Conservation (phyloP, 2,888 invertebrate genomes). For the Athalia cordata region DNA sequence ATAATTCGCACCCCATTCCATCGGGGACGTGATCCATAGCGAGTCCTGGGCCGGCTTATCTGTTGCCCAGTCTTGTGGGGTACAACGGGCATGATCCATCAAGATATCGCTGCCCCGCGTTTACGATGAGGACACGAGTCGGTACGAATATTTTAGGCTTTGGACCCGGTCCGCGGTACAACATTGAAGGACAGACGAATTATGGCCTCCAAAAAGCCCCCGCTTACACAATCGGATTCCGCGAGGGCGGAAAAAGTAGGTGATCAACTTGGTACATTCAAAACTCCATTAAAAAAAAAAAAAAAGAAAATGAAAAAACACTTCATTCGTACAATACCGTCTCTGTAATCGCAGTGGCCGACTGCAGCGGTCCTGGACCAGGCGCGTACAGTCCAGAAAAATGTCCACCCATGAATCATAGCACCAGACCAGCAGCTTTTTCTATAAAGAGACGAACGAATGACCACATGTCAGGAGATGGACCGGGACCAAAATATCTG, state of each 20-base stretch:
- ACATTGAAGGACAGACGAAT: conserved; percentile 75
- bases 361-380: conserved; percentile 77
- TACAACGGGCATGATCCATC: conserved; percentile 79
- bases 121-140: conserved; percentile 76
- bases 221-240: conserved; percentile 76
- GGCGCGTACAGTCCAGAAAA: conserved; percentile 80
- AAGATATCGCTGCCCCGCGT: conserved; percentile 79
- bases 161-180: conserved; percentile 74
- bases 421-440: conserved; percentile 76
- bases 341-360: conserved; percentile 47
- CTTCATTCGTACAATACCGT: no score
- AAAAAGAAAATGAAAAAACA: background rate
- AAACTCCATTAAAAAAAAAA: background rate
- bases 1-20: background rate
- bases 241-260: conserved; percentile 52
- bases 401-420: conserved; percentile 75
- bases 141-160: conserved; percentile 55
- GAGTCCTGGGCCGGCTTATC: conserved; percentile 83
- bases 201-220: conserved; percentile 74
- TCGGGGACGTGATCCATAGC: conserved; percentile 19
- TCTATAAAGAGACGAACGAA: conserved; percentile 75
- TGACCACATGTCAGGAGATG: conserved; percentile 60
- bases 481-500: conserved; percentile 79
- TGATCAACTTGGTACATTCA: background rate
- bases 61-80: conserved; percentile 79